These are phyloP conservation scores for Hemiscyllium ocellatum DNA, from an alignment of 2,113 vertebrate genomes.

Conservation along the genomic window DNA sequence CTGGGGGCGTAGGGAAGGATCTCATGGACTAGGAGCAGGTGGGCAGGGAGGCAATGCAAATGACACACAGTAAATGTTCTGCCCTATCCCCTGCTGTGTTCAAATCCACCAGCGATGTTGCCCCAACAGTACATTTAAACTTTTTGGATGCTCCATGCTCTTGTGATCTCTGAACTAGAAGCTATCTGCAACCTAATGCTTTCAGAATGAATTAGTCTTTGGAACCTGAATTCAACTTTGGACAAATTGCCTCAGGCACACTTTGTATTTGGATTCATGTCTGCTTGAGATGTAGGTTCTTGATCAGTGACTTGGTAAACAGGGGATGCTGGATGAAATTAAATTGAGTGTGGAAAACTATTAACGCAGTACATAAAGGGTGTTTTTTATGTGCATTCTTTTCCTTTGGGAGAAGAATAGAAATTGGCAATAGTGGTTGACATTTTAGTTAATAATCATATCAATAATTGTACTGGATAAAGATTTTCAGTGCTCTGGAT, in stretches of 20 bases:
- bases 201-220: slow-evolving; percentile 17
- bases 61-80: too few species aligned
- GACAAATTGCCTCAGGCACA: slow-evolving; percentile 13
- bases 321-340: not conserved
- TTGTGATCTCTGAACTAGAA: not conserved
- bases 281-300: not conserved
- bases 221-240: not conserved
- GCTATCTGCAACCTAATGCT: not conserved
- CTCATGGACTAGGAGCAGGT: too few species aligned
- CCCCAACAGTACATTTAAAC: not conserved
- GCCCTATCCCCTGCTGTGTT: too few species aligned
- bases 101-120: not conserved
- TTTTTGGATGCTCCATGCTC: not conserved
- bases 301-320: slow-evolving; percentile 25
- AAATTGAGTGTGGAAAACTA: not conserved
- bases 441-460: slow-evolving; percentile 13
- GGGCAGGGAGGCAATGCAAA: not conserved
- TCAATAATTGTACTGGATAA: not conserved
- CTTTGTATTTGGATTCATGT: not conserved
- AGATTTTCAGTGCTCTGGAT: not conserved
- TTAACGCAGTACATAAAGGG: not conserved
- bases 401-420: not conserved
- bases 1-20: too few species aligned
- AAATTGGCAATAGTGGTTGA: not conserved
- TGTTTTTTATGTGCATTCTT: not conserved